Evolutionary conservation across 2,797 vertebrate species (phyloP).

Genomic region (Sebastes iracundus): DNA sequence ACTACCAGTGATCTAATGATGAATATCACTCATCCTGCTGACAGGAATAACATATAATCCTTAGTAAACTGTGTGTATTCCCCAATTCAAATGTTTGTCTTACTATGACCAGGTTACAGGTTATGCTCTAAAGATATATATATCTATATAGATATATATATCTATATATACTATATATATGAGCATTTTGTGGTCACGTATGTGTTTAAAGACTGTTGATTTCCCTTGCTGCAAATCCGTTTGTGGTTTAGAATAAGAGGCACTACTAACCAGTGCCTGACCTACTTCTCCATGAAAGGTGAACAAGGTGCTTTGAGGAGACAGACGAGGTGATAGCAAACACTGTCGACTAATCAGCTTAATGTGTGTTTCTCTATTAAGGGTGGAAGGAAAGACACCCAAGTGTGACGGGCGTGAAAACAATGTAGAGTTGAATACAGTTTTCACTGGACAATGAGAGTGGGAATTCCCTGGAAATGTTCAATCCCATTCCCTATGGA

Average conservation of each 20-base stretch:
- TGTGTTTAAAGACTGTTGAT: not conserved
- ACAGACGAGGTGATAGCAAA: conserved; percentile 11
- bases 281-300: not conserved
- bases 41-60: not conserved
- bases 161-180: not conserved
- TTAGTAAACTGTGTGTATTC: not conserved
- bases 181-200: not conserved
- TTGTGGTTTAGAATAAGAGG: not conserved
- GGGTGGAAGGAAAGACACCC: not conserved
- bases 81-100: not conserved
- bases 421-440: not conserved
- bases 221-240: not conserved
- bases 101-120: not conserved
- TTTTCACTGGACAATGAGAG: conserved; percentile 11
- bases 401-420: not conserved
- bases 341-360: not conserved
- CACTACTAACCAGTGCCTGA: not conserved
- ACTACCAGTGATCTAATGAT: not conserved
- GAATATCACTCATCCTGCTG: not conserved
- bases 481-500: not conserved
- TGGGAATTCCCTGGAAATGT: conserved; percentile 16
- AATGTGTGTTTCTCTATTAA: not conserved
- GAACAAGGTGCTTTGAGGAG: not conserved
- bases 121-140: not conserved
- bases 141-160: not conserved